A percentile compares a stretch with the other conserved stretches of the same genome.
phyloP scores from a whole-genome alignment of 2,888 invertebrate genomes.

The Scelioninae gen. 1 region DNA sequence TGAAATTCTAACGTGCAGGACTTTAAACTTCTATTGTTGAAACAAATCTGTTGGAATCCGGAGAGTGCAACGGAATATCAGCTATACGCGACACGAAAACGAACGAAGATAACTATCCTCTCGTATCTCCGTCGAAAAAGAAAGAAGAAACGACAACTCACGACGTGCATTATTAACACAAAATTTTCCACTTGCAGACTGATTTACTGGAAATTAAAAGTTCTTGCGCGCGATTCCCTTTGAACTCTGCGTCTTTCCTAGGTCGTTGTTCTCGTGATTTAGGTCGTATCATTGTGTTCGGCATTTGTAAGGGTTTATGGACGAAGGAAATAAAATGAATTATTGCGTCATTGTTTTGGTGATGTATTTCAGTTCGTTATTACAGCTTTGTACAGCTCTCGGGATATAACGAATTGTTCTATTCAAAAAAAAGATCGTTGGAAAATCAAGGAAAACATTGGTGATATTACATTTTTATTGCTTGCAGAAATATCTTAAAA shows the following conservation, averaged over 20 bases:
- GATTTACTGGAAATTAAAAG: conserved; percentile 64
- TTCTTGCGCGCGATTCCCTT: conserved; percentile 48
- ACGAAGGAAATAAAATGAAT: conserved; percentile 62
- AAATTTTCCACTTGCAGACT: conserved; percentile 30
- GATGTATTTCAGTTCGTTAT: conserved; percentile 59
- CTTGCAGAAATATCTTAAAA: background rate
- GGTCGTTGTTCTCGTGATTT: conserved; percentile 55
- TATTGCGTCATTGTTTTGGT: conserved; percentile 59
- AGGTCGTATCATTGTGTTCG: conserved; percentile 60
- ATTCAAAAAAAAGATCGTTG: conserved; percentile 4
- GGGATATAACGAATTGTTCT: conserved; percentile 32
- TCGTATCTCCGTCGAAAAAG: background rate
- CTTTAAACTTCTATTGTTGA: conserved; percentile 63
- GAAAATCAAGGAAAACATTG: conserved; percentile 6
- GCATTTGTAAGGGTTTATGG: conserved; percentile 54
- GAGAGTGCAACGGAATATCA: conserved; percentile 42
- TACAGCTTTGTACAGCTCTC: conserved; percentile 34
- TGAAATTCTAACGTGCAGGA: conserved; percentile 26
- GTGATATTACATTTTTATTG: conserved; percentile 8
- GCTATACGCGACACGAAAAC: conserved; percentile 51
- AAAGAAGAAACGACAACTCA: conserved; percentile 32
- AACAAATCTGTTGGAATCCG: conserved; percentile 64
- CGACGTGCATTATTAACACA: conserved; percentile 54
- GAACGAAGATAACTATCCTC: conserved; percentile 35
- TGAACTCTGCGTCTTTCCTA: conserved; percentile 44